Base-by-base conservation (phyloP, 2,797 vertebrate genomes). In the Tragelaphus oryx region DNA sequence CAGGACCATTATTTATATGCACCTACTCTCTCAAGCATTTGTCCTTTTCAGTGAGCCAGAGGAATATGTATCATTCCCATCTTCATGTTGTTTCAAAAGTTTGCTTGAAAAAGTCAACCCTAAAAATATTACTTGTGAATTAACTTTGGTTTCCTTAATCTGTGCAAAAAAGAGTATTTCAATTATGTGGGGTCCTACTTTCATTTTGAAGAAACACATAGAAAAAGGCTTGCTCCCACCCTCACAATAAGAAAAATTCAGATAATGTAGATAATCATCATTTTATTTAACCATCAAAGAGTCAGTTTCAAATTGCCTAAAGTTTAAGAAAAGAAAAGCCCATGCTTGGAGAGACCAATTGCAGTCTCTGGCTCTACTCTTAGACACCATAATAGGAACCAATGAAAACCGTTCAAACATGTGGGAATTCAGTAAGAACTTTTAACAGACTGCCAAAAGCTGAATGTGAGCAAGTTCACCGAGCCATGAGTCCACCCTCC, bases 351-450 rank as follows among this genome's bases (percentile, higher is more conserved):
- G 10, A 85, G n/a, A 14, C 7, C 20, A 83, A 17, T 26, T 26
- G 20, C 2, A 50, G 4, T 44, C 17, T n/a, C 17, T 46, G 6
- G n/a, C 41, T 33, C 28, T 26, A 20, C 6, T 13, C 50, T 7
- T 7, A 4, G 44, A 59, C 33, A 50, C 33, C 10, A 1, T 1
- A 9, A 30, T 3, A 52, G 17, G 30, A 33, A 30, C 3, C 9
- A 18, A 8, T 22, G 1, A 5, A 13, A 48, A 17, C 20, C 5
- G 4, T 0, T 44, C 10, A 55, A 41, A 41, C 1, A 60, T 1
- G 0, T 4, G 11, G 30, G 12, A 54, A 76, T 20, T 84, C 10
- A 18, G n/a, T 22, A 52, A 87, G 18, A 85, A 17, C 8, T 41
- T 52, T 28, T 28, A 57, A 41, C 41, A 17, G 30, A 37, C 8